Base-by-base conservation (phyloP, 64 coral and sea anemone species). In the Hydrozoanthus tunicans region DNA sequence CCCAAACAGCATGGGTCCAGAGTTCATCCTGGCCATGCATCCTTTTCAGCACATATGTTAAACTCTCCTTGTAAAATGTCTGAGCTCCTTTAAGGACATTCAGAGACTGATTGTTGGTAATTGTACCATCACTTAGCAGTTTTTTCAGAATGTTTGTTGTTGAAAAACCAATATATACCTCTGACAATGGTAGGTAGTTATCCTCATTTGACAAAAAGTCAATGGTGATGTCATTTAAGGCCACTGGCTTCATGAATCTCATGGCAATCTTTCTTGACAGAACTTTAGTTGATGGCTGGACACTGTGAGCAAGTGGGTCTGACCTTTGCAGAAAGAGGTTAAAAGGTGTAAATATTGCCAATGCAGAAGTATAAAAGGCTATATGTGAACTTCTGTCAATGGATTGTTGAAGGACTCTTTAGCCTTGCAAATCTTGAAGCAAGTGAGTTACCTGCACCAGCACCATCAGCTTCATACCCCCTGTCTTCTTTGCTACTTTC, bases 31-130 rank as follows among this genome's bases (percentile, higher is more conserved):
- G 79, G 9, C 55, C 53, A 81, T 81, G 79, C 79, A 81, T 81
- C 55, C 4, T 81, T 81, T 81, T 61, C 3, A 81, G 79, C 6
- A 81, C 54, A 78, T 78, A 81, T 60, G 79, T 81, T 81, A 81
- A 81, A 81, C 79, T 81, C 53, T 81, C 79, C 79, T 81, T 81
- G 56, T 81, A 81, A 81, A 81, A 81, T 81, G 79, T 14, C 79
- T 81, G 79, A 57, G 53, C 51, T 59, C 53, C 79, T 81, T 81
- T 57, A 60, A 81, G 79, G 3, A 81, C 4, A 58, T 57, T 81
- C 52, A 57, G 51, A 57, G 8, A 59, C 53, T 81, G 56, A 58
- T 81, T 57, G 53, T 81, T 81, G 79, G 79, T 81, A 58, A 81
- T 81, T 57, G 54, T 9, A 58, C 79, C 79, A 57, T 81, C 79